Conservation (phyloP, 2,888 invertebrate species). For the Scaptomyza parva region DNA sequence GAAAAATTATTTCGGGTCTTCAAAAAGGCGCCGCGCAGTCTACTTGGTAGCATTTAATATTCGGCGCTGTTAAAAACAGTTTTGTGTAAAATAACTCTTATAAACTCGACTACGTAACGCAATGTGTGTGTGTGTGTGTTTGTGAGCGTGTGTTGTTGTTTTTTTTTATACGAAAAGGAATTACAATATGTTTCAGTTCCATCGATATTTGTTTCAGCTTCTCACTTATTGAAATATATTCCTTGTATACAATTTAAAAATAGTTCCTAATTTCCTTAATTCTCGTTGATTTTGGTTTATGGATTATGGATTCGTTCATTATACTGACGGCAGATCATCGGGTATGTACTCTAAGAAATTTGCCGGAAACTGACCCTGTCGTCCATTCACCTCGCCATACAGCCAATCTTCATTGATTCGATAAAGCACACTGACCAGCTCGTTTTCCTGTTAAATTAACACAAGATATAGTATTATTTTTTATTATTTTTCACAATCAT, state of each 20-base stretch:
- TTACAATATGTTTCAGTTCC: conserved; percentile 69
- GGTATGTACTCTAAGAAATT: conserved; percentile 90
- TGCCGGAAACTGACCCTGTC: conserved; percentile 91
- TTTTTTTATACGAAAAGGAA: conserved; percentile 25
- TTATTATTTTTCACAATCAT: background rate
- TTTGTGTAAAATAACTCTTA: conserved; percentile 44
- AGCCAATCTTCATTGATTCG: conserved; percentile 92
- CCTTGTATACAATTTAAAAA: conserved; percentile 36
- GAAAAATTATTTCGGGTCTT: conserved; percentile 17
- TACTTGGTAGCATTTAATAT: conserved; percentile 27
- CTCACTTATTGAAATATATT: conserved; percentile 35
- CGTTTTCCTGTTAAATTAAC: conserved; percentile 85
- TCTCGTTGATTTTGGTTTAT: conserved; percentile 15
- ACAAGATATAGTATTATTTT: no score
- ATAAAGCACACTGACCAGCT: conserved; percentile 88
- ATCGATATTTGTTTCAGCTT: conserved; percentile 38
- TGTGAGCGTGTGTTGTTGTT: conserved; percentile 10
- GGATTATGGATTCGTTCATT: conserved; percentile 8
- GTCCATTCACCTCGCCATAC: conserved; percentile 89
- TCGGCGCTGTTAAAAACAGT: conserved; percentile 16
- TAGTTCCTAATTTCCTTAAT: conserved; percentile 35
- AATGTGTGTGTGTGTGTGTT: conserved; percentile 24
- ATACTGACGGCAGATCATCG: conserved; percentile 83
- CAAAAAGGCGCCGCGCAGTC: background rate
- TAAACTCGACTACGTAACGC: conserved; percentile 18